These are phyloP conservation scores for Leptinotarsa texana DNA, from an alignment of 1,140 invertebrate species.

Conservation along the genomic window DNA sequence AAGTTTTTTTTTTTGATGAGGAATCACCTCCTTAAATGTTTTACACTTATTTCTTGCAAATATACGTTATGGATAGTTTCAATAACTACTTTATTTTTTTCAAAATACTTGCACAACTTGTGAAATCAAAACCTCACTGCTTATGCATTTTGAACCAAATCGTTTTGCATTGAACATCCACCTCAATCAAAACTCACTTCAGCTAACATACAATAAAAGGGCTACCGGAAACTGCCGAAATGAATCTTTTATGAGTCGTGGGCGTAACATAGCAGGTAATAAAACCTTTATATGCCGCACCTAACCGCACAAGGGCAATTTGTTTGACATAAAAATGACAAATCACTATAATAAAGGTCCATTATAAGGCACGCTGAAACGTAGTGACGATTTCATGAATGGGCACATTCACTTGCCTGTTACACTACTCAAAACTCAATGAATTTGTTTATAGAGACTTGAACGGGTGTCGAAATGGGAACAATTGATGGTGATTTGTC, in stretches of 20 bases:
- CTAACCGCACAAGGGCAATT: conserved; percentile 21
- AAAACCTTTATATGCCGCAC: conserved; percentile 13
- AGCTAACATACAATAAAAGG: background rate
- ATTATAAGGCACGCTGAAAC: conserved; percentile 30
- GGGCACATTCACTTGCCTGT: conserved; percentile 34
- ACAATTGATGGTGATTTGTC: conserved; percentile 1
- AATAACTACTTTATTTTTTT: too few relatives aligned
- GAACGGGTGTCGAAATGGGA: conserved; percentile 2
- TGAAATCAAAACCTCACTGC: too few relatives aligned
- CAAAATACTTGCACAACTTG: too few relatives aligned
- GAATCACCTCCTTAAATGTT: too few relatives aligned
- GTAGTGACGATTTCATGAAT: conserved; percentile 28
- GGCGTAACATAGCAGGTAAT: conserved; percentile 28
- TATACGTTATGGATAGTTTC: too few relatives aligned
- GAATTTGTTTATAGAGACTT: background rate
- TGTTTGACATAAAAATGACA: conserved; percentile 42
- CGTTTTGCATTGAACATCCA: too few relatives aligned
- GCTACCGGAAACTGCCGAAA: conserved; percentile 7
- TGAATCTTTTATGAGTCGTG: conserved; percentile 19
- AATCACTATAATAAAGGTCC: conserved; percentile 23
- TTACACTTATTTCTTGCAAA: too few relatives aligned
- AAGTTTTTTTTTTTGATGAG: too few relatives aligned
- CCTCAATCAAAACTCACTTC: background rate
- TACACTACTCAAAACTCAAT: conserved; percentile 9
- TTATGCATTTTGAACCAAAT: too few relatives aligned